Evolutionary conservation across 2,797 vertebrate genomes (phyloP), one percentile per base, ranked within the genome.

Genomic region (Gobio occitaniae): DNA sequence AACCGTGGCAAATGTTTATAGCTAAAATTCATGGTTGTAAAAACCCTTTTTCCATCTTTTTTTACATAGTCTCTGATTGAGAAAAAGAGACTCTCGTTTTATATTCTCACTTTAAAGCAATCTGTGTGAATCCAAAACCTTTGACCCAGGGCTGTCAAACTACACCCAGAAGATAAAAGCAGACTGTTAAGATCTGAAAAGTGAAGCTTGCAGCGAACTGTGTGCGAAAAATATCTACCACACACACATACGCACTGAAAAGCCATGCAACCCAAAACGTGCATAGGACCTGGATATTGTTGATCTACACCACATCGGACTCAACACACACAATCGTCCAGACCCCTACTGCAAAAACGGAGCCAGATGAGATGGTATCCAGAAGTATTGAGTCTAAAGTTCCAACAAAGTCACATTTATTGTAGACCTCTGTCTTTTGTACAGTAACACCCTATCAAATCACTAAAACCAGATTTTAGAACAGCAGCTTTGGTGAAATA

Each of bases 361-460:
- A 84, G 63, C 63, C 25, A 69, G 65, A 84, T 69, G n/a, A 84
- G 74, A 68, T 78, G 48, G 48, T 12, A 84, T 84, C 74, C 82
- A 84, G 50, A 84, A 61, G 44, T 15, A 15, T 59, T n/a, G 38
- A 63, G 44, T 59, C 32, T 65, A 52, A 78, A 59, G 12, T 56
- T 63, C 19, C 0, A n/a, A 41, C 65, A 69, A 74, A 61, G 54
- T 29, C 41, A 48, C 21, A 63, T 63, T 74, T 82, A 82, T 50
- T 77, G 72, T 63, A 68, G 36, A 68, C 16, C n/a, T 54, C 59
- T 68, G 61, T 76, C 63, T 66, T 83, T 83, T 52, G 70, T 83
- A 52, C 32, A 52, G 29, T 63, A 75, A n/a, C 59, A 75, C 52
- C 32, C 56, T 16, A 50, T 82, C 44, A 83, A 50, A 83, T n/a